Percentiles rank a stretch among this genome's conserved stretches.
Conservation (phyloP, 2,888 invertebrate species). For the Endotricha flammealis region DNA sequence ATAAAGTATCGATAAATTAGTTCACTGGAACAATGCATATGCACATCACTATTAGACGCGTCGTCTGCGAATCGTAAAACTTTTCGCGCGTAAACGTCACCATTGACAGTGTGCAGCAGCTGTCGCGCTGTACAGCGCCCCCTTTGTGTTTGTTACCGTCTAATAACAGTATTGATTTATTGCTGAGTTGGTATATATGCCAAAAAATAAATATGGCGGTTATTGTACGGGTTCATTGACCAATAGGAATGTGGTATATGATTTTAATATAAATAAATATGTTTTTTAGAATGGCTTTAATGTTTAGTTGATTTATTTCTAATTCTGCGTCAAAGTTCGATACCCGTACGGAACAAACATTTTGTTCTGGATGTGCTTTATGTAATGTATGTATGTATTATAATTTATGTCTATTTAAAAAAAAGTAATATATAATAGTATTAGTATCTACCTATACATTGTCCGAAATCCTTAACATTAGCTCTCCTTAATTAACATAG, state of each 20-base stretch:
- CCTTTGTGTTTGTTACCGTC: slow-evolving; percentile 53
- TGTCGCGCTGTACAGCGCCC: slow-evolving; percentile 63
- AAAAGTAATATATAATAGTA: too few species aligned
- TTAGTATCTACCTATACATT: too few species aligned
- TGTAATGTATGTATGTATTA: too few species aligned
- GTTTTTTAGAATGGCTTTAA: too few species aligned
- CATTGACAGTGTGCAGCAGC: slow-evolving; percentile 67
- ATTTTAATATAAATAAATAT: too few species aligned
- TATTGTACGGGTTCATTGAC: slow-evolving; percentile 25
- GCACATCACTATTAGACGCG: slow-evolving; percentile 56
- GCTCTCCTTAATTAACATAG: too few species aligned
- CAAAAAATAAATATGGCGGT: slow-evolving; percentile 31
- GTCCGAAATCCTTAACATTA: too few species aligned
- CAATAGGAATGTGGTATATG: slow-evolving; percentile 11
- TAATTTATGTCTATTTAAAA: too few species aligned
- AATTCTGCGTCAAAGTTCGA: too few species aligned
- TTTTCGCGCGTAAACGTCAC: slow-evolving; percentile 77
- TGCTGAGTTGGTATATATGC: slow-evolving; percentile 34
- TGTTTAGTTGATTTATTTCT: too few species aligned
- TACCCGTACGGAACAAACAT: too few species aligned
- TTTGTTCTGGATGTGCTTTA: too few species aligned
- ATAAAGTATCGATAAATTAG: slow-evolving; percentile 15
- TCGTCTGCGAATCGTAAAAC: slow-evolving; percentile 73
- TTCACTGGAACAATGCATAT: slow-evolving; percentile 11
- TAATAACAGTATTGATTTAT: slow-evolving; percentile 61